A percentile compares a stretch with the other conserved stretches of the same genome.
Evolutionary conservation across 2,113 vertebrate species (phyloP).

Genomic region (Tragelaphus scriptus): DNA sequence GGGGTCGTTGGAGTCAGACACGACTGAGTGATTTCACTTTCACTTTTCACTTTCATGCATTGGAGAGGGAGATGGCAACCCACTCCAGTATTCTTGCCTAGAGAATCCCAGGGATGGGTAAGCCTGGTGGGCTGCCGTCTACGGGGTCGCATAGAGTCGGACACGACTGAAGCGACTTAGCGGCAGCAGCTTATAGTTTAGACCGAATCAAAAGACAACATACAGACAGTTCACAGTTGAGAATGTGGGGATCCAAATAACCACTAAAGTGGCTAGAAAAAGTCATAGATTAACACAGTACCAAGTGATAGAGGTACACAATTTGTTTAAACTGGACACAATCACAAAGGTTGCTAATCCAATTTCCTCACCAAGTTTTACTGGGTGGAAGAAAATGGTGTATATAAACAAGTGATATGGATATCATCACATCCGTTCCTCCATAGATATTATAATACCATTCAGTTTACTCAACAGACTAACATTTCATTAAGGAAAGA

Average conservation of each 20-base stretch:
- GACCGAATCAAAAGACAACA: neutral
- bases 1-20: too few relatives aligned
- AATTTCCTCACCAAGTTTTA: neutral
- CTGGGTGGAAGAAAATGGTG: neutral
- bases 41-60: too few relatives aligned
- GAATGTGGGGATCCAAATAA: neutral
- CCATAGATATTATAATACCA: neutral
- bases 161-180: too few relatives aligned
- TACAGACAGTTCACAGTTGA: neutral
- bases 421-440: neutral
- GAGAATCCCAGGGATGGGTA: too few relatives aligned
- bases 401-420: neutral
- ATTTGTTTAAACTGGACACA: neutral
- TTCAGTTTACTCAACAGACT: neutral
- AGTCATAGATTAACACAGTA: neutral
- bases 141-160: too few relatives aligned
- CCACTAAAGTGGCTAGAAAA: neutral
- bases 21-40: too few relatives aligned
- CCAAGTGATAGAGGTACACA: neutral
- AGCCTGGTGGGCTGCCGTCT: too few relatives aligned
- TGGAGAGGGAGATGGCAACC: too few relatives aligned
- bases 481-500: neutral
- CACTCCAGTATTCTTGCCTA: too few relatives aligned
- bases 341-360: neutral
- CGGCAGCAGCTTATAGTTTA: too few relatives aligned